Conservation (phyloP, 2,113 vertebrate genomes). For the Gnathonemus echidnorhynchus region DNA sequence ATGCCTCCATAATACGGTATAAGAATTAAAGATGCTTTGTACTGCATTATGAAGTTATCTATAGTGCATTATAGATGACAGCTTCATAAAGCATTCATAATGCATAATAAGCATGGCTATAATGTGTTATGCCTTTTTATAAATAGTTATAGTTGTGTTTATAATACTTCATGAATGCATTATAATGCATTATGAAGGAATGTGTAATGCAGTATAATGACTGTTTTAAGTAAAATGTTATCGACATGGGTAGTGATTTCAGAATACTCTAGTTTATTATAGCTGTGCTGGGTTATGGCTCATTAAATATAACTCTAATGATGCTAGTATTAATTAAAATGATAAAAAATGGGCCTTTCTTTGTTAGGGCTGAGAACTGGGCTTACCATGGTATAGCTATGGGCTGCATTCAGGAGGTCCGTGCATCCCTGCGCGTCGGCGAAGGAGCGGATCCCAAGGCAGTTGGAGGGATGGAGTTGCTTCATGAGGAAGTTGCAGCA, state of each 20-base stretch:
- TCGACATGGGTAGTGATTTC: not conserved
- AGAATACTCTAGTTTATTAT: not conserved
- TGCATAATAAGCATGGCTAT: not conserved
- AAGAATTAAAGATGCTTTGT: not conserved
- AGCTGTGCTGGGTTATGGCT: not conserved
- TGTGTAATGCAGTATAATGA: not conserved
- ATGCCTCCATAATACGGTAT: not conserved
- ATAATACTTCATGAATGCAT: not conserved
- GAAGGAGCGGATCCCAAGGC: slow-evolving; percentile 90
- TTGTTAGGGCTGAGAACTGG: not conserved
- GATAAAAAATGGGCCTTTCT: not conserved
- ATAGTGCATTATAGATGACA: no score
- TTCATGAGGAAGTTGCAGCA: slow-evolving; percentile 96
- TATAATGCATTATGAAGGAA: not conserved
- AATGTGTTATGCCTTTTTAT: not conserved
- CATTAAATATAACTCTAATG: not conserved
- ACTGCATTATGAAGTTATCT: not conserved
- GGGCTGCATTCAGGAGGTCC: slow-evolving; percentile 86
- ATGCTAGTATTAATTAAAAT: not conserved
- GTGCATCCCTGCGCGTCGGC: slow-evolving; percentile 89
- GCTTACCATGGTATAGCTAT: slow-evolving; percentile 90
- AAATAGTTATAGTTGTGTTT: not conserved
- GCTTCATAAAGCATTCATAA: not conserved
- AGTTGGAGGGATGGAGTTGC: slow-evolving; percentile 94
- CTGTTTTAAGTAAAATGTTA: not conserved